Evolutionary conservation across 2,113 vertebrate genomes (phyloP).

Genomic region (Condylura cristata): DNA sequence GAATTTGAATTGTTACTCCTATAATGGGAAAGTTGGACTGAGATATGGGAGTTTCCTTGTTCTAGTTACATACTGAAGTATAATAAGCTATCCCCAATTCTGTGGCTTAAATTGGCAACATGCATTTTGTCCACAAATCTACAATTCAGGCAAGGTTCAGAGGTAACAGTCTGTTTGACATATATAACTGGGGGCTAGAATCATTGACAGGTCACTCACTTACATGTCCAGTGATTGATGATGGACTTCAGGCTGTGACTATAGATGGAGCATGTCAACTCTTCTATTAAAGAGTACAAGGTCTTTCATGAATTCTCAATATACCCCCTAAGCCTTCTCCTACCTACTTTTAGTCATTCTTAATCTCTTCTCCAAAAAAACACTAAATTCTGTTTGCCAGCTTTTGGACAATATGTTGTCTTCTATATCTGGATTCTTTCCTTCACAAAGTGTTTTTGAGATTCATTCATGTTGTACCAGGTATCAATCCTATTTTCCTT

Average conservation of each 20-base stretch:
- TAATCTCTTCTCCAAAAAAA: neutral
- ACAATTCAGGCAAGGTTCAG: neutral
- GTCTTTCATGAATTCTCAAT: too few relatives aligned
- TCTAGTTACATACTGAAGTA: neutral
- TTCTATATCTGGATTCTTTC: neutral
- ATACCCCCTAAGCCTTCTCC: neutral
- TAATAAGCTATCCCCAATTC: neutral
- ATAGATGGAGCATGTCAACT: neutral
- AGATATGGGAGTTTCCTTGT: neutral
- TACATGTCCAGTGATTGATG: neutral
- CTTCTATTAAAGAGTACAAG: too few relatives aligned
- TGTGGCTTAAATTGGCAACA: neutral
- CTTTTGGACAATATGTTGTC: neutral
- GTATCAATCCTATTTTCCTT: neutral
- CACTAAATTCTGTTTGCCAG: neutral
- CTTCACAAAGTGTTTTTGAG: neutral
- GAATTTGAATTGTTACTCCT: slow-evolving; percentile 1
- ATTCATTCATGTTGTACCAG: neutral
- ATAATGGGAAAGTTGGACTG: neutral
- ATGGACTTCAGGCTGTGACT: neutral
- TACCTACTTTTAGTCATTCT: neutral
- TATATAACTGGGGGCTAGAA: neutral
- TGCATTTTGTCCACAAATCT: slow-evolving; percentile 2
- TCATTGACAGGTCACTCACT: neutral
- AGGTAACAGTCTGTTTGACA: neutral